phyloP scores from a whole-genome alignment of 2,888 invertebrate species.

The Lymantria monacha region DNA sequence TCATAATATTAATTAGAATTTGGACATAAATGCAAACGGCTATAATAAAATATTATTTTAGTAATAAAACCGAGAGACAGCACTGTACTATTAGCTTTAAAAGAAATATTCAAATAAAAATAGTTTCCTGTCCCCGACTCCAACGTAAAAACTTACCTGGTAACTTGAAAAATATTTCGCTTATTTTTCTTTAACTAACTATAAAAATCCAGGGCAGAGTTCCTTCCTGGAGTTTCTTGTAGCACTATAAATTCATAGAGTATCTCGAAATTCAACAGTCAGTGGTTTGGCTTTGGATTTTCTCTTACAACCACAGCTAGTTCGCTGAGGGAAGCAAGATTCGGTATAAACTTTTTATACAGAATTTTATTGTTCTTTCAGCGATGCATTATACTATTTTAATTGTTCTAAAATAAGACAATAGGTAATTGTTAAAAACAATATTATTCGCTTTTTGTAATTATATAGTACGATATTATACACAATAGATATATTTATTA shows the following conservation, averaged over 20 bases:
- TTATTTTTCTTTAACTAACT: constrained; percentile 42
- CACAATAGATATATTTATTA: too few species aligned
- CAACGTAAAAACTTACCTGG: constrained; percentile 29
- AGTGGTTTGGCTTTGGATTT: constrained; percentile 36
- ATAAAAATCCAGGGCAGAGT: constrained; percentile 39
- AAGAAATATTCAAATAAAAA: not conserved
- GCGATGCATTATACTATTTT: not conserved
- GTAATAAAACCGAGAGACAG: too few species aligned
- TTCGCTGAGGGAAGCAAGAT: constrained; percentile 26
- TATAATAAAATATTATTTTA: too few species aligned
- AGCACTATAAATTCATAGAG: constrained; percentile 52
- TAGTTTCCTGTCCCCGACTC: constrained; percentile 4
- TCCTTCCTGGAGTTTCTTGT: constrained; percentile 50
- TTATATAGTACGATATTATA: too few species aligned
- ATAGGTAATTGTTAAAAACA: too few species aligned
- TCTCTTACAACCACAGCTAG: constrained; percentile 35
- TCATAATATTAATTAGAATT: too few species aligned
- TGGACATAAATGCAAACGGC: too few species aligned
- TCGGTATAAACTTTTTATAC: constrained; percentile 43
- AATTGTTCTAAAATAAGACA: not conserved
- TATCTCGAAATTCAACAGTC: constrained; percentile 33
- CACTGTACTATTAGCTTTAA: too few species aligned
- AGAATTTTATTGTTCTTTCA: not conserved
- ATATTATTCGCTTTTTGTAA: not conserved
- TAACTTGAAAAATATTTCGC: constrained; percentile 33